Evolutionary conservation across 2,797 vertebrate genomes (phyloP).

Genomic region (Amphiprion clarkii): DNA sequence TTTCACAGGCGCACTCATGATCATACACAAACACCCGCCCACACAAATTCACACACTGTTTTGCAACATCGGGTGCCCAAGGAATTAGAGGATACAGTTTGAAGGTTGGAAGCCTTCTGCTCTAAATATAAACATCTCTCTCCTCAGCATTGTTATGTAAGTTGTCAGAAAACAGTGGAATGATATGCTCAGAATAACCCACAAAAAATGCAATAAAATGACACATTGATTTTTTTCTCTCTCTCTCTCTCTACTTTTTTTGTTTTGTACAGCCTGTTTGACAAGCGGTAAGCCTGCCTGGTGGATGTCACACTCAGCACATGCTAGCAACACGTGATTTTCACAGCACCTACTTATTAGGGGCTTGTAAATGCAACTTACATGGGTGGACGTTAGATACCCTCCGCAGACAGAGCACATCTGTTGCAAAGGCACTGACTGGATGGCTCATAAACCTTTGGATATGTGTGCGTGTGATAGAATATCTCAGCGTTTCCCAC

Average conservation of each 20-base stretch:
- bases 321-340: slow-evolving; percentile 36
- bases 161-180: slow-evolving; percentile 17
- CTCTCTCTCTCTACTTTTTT: background rate
- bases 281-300: background rate
- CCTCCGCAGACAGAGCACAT: background rate
- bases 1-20: slow-evolving; percentile 60
- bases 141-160: slow-evolving; percentile 65
- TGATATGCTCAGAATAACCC: background rate
- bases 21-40: slow-evolving; percentile 65
- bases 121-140: slow-evolving; percentile 65
- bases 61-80: slow-evolving; percentile 58
- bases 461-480: background rate
- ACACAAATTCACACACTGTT: slow-evolving; percentile 67
- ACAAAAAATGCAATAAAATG: background rate
- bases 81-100: slow-evolving; percentile 66
- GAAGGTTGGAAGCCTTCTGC: slow-evolving; percentile 62
- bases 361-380: slow-evolving; percentile 19
- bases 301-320: slow-evolving; percentile 1
- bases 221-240: background rate
- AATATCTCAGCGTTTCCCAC: background rate
- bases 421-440: background rate
- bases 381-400: slow-evolving; percentile 7
- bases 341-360: slow-evolving; percentile 13
- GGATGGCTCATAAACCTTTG: slow-evolving; percentile 5
- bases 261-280: background rate